Base-by-base conservation (phyloP, 2,888 invertebrate species). In the Cistogaster globosa region DNA sequence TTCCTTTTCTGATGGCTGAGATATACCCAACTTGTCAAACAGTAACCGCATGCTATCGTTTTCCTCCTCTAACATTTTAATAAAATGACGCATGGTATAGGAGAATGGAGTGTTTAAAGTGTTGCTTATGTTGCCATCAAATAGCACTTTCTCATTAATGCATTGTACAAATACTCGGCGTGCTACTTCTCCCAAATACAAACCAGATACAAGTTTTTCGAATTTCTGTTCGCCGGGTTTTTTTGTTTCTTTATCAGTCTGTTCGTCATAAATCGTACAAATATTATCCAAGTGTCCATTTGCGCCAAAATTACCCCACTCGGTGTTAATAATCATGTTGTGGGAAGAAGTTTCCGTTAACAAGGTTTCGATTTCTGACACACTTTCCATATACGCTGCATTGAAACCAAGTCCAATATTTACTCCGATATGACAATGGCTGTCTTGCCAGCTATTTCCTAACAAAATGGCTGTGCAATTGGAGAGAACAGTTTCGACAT, bases 171-270 rank as follows among this genome's bases (percentile, higher is more conserved):
- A 93, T 7, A 96, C 96, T 55, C 97, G 94, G 78, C 99, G 95
- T 0, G 96, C 97, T 74, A 99, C 91, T 92, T 99, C 99, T 12
- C 99, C 99, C 96, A 99, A 95, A 93, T 99, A 99, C 98, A 98
- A 98, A 69, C 98, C 99, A 0, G 98, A 97, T 90, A 98, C 98
- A 97, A 98, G 98, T 93, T 99, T 99, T 92, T 99, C 99, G 53
- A 92, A 97, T 94, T 96, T 94, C 92, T 98, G 98, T 91, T 94
- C 95, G 63, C 95, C 94, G 1, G 95, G 95, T 91, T 96, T 98
- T 83, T 97, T 95, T 7, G 97, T 97, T 85, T 94, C 94, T 60
- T 93, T 93, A 90, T 97, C 97, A 6, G 97, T 94, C 88, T 94
- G 94, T 36, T 93, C 91, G 90, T 97, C 97, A 89, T 95, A 95